Base-by-base conservation (phyloP, 2,113 vertebrate genomes). In the Colinus virginianus region DNA sequence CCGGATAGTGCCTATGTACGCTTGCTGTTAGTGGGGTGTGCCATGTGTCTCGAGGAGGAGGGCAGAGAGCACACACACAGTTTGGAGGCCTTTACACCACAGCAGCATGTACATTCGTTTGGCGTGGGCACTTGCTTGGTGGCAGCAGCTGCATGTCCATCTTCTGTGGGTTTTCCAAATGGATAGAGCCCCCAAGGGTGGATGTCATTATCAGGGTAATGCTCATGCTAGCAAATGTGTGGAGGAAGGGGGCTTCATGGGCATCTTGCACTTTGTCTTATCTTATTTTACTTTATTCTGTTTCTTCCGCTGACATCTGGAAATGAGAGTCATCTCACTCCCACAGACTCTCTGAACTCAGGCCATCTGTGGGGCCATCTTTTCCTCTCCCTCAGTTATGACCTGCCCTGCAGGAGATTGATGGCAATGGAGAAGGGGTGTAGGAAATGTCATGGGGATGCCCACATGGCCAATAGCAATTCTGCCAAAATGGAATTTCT, bases 131-230 rank as follows among this genome's bases (percentile, higher is more conserved):
- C 55, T 83, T 88, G 76, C 91, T 58, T 61, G 64, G 53, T 67
- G 91, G 71, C 58, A 89, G 89, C 78, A 91, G 84, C 89, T 94
- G 87, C 76, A 90, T 93, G 58, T 85, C 26, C 61, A 56, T 89
- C 64, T 85, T 67, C 64, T 77, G 72, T 80, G 93, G 84, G 89
- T 94, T 91, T 88, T 92, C 91, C 84, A 93, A 88, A 88, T 80
- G 64, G 56, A 34, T 40, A 68, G 64, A 87, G 26, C 26, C 78
- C 67, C 51, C 46, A 77, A 18, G 76, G 78, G 18, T n/a, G 17
- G 68, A 43, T 85, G 70, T 46, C 63, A 61, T 77, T 90, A 90
- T 46, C 17, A 59, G 28, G 22, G 20, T 74, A 93, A 87, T 36
- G 12, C 40, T 19, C 55, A 9, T 26, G 34, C 8, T 26, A 78